Base-by-base conservation (phyloP, 2,113 vertebrate species). In the Prunella himalayana region DNA sequence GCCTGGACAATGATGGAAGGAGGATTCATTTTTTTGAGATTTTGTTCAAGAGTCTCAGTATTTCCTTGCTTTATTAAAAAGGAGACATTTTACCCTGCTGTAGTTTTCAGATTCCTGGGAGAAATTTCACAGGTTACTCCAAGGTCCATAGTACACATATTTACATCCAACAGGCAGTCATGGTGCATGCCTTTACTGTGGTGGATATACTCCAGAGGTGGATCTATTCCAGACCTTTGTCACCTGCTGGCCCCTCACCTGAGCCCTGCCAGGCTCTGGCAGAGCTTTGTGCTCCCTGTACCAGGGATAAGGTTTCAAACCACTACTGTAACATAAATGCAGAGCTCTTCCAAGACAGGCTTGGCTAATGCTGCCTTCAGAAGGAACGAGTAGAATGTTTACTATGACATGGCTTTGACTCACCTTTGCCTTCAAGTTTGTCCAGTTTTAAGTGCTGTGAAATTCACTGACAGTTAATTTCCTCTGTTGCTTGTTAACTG, bases 61-160 rank as follows among this genome's bases (percentile, higher is more conserved):
- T 82, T 95, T 90, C 66, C 54, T 28, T 65, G 44, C 87, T 82
- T 89, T 91, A 90, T 90, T 95, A 70, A 82, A 90, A 95, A 66
- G 19, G 41, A 88, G 57, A 87, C 41, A 63, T 95, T 95, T 91
- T 59, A 90, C 63, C 27, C 70, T 21, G 66, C 30, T 90, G 75
- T 41, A 85, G 66, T 22, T 82, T 80, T 91, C 37, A 14, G 42
- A 77, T 85, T 71, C 54, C 71, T 86, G 86, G 23, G 86, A 33
- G 2, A 81, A 90, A 92, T 13, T 88, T 86, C 70, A 57, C 50
- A 65, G 66, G 44, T 92, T 86, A 42, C 31, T 82, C 15, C 27
- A 70, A 44, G 71, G 45, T 22, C 71, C 59, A 76, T 8, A 69
- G n/a, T 21, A 56, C 24, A 76, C 72, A 37, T 10, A 19, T 54